phyloP scores from a whole-genome alignment of 2,113 vertebrate genomes.

The Protobothrops flavoviridis region DNA sequence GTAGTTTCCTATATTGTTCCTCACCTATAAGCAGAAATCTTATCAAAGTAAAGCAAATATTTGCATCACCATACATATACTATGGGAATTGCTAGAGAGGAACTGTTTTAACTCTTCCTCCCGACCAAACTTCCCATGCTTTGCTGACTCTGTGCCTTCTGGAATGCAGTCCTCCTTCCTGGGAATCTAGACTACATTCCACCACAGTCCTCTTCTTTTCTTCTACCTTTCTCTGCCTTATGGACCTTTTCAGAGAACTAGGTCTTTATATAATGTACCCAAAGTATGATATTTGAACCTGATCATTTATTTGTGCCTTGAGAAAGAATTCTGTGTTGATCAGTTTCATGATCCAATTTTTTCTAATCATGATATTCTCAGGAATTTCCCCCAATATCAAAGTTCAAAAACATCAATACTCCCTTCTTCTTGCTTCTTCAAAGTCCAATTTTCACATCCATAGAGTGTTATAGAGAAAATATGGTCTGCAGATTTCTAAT shows the following conservation, averaged over 20 bases:
- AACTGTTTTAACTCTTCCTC: not conserved
- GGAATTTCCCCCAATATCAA: not conserved
- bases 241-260: not conserved
- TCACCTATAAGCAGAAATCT: not conserved
- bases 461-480: not conserved
- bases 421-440: not conserved
- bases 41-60: not conserved
- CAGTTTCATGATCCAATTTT: not conserved
- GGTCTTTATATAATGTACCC: not conserved
- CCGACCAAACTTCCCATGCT: not conserved
- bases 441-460: not conserved
- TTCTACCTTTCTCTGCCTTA: not conserved
- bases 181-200: not conserved
- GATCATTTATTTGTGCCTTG: not conserved
- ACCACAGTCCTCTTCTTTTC: not conserved
- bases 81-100: not conserved
- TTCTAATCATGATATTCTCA: not conserved
- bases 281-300: not conserved
- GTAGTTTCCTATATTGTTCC: not conserved
- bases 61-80: not conserved
- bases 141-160: not conserved
- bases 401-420: not conserved
- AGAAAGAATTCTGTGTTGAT: not conserved
- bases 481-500: not conserved
- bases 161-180: not conserved